Evolutionary conservation across 2,113 vertebrate species (phyloP).

Genomic region (Eulacestoma nigropectus): DNA sequence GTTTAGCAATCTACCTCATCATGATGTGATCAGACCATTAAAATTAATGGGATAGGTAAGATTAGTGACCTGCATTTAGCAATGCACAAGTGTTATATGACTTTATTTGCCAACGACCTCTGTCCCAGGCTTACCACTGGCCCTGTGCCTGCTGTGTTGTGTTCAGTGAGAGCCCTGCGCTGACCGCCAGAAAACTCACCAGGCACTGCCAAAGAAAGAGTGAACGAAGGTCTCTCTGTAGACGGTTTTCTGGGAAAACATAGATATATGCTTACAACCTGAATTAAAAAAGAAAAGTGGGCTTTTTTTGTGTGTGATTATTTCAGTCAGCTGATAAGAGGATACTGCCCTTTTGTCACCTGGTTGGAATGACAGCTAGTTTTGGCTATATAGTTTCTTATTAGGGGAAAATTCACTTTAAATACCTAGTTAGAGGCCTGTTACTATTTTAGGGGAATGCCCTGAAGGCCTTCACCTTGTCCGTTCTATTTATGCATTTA

Average conservation of each 20-base stretch:
- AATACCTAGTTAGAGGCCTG: neutral
- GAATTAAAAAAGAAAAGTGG: neutral
- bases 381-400: neutral
- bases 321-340: neutral
- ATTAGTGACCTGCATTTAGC: neutral
- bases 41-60: constrained; percentile 16
- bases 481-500: constrained; percentile 46
- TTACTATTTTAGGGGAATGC: constrained; percentile 5
- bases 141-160: neutral
- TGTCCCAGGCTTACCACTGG: neutral
- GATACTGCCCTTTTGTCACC: neutral
- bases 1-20: constrained; percentile 38
- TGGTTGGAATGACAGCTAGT: neutral
- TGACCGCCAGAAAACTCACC: neutral
- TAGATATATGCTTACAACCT: neutral
- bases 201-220: neutral
- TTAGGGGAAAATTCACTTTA: neutral
- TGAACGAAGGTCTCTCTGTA: neutral
- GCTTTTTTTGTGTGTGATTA: neutral
- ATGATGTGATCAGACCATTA: constrained; percentile 25
- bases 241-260: neutral
- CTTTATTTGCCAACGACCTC: neutral
- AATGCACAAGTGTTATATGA: neutral
- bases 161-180: fast-evolving
- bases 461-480: neutral